phyloP scores from a whole-genome alignment of 1,140 invertebrate species.

The Drosophila miranda region DNA sequence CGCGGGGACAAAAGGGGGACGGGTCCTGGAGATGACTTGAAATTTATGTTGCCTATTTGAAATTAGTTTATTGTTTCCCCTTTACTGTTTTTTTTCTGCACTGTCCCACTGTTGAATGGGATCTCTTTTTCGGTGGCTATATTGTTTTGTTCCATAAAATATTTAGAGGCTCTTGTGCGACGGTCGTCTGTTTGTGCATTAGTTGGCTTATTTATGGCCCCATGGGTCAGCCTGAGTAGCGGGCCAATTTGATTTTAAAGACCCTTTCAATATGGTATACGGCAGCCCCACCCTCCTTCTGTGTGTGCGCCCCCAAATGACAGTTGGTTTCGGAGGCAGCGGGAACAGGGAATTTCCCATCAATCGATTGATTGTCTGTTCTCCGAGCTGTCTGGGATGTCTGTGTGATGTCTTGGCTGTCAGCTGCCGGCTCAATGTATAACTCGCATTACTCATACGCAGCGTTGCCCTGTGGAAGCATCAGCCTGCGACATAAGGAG shows the following conservation, averaged over 20 bases:
- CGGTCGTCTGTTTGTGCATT: conserved; percentile 20
- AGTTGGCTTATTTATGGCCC: conserved; percentile 34
- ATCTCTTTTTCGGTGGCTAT: too few relatives aligned
- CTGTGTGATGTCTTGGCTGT: too few relatives aligned
- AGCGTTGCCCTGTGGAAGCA: conserved; percentile 18
- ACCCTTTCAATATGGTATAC: neutral
- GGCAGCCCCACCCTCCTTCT: too few relatives aligned
- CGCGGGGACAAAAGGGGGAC: neutral
- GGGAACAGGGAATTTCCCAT: neutral
- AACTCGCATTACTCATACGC: conserved; percentile 52
- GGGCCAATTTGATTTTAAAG: conserved; percentile 33
- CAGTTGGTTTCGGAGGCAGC: too few relatives aligned
- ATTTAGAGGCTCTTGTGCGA: conserved; percentile 15
- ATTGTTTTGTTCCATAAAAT: conserved; percentile 18
- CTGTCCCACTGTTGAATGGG: neutral
- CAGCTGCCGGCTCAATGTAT: conserved; percentile 7
- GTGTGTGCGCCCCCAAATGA: too few relatives aligned
- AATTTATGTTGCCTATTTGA: conserved; percentile 68
- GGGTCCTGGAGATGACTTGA: conserved; percentile 5
- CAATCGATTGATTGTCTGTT: conserved; percentile 33
- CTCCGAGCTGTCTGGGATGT: too few relatives aligned
- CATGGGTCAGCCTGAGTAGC: conserved; percentile 5
- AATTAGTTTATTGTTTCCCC: conserved; percentile 73
- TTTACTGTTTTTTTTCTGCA: conserved; percentile 5
- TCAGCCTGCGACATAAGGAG: too few relatives aligned